A percentile compares a stretch with the other conserved stretches of the same genome.
Conservation (phyloP, 2,113 vertebrate genomes). For the Pseudopodoces humilis region DNA sequence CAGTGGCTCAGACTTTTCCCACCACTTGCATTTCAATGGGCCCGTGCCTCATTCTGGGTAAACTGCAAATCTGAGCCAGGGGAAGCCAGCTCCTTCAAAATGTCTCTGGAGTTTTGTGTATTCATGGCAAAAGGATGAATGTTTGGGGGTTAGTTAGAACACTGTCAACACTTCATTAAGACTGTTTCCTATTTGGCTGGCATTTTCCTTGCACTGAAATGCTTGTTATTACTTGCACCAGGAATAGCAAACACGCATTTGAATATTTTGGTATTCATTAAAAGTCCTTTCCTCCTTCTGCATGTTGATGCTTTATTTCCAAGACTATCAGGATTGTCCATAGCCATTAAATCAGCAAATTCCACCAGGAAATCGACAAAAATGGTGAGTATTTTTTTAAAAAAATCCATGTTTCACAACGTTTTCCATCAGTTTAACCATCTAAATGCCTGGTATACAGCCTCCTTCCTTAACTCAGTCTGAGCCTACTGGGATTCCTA, state of each 20-base stretch:
- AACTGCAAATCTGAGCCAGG: neutral
- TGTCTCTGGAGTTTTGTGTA: neutral
- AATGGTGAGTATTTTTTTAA: neutral
- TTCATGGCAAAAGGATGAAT: neutral
- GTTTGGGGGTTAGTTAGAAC: neutral
- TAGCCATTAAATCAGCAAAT: neutral
- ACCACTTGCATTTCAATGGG: neutral
- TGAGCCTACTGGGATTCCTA: neutral
- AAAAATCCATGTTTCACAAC: neutral
- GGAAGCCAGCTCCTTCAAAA: neutral
- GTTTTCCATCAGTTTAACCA: neutral
- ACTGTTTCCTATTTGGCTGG: neutral
- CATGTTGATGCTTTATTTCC: neutral
- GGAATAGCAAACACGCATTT: neutral
- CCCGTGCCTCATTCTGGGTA: neutral
- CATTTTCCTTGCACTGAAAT: neutral
- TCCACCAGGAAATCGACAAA: neutral
- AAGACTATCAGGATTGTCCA: neutral
- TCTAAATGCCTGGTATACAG: neutral
- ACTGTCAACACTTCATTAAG: conserved; percentile 15
- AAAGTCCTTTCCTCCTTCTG: neutral
- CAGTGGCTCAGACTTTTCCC: neutral
- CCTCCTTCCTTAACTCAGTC: neutral
- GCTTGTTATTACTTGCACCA: neutral
- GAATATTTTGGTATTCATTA: conserved; percentile 2